A percentile compares a stretch with the other conserved stretches of the same genome.
These are phyloP conservation scores for Phymorhynchus buccinoides DNA, from an alignment of 1,140 invertebrate genomes.

Conservation along the genomic window DNA sequence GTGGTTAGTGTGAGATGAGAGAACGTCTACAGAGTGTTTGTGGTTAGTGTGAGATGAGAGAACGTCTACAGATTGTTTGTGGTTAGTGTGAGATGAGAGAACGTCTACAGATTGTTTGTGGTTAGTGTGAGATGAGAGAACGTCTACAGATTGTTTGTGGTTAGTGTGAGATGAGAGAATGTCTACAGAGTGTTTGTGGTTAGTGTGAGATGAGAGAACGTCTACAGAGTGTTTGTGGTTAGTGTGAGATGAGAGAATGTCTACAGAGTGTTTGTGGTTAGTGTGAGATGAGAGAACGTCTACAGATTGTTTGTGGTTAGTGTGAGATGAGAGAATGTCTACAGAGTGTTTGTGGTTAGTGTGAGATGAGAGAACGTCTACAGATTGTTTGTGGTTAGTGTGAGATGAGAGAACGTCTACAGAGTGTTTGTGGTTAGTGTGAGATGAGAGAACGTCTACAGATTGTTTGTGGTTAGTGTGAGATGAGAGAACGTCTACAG, in stretches of 20 bases:
- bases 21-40: constrained; percentile 85
- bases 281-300: constrained; percentile 80
- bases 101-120: constrained; percentile 87
- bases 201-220: constrained; percentile 79
- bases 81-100: constrained; percentile 77
- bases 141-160: constrained; percentile 86
- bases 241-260: constrained; percentile 80
- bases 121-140: constrained; percentile 79
- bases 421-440: constrained; percentile 81
- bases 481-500: constrained; percentile 86
- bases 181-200: constrained; percentile 87
- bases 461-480: constrained; percentile 81
- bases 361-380: constrained; percentile 87
- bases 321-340: constrained; percentile 83
- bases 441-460: constrained; percentile 85
- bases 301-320: constrained; percentile 85
- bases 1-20: constrained; percentile 80
- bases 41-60: constrained; percentile 79
- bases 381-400: constrained; percentile 81
- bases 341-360: constrained; percentile 83
- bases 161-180: constrained; percentile 78
- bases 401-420: constrained; percentile 86
- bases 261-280: constrained; percentile 85
- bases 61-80: constrained; percentile 87
- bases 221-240: constrained; percentile 86